phyloP scores from a whole-genome alignment of 2,113 vertebrate species.

The Dicentrarchus labrax region DNA sequence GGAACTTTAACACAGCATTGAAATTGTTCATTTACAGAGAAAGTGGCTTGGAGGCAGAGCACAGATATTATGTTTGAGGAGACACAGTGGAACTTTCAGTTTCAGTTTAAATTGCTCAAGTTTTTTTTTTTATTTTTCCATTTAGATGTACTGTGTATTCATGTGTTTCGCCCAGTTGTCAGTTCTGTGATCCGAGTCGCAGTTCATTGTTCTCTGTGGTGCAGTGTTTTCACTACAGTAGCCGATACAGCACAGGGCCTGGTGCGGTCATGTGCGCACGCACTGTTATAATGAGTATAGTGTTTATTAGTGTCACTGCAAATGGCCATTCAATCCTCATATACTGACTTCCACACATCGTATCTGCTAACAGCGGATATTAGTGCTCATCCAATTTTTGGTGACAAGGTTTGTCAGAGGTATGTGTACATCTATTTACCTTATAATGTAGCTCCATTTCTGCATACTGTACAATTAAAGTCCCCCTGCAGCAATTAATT shows the following conservation, averaged over 20 bases:
- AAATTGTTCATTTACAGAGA: constrained; percentile 51
- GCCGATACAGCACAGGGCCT: neutral
- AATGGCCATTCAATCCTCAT: neutral
- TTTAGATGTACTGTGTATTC: constrained; percentile 28
- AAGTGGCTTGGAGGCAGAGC: constrained; percentile 42
- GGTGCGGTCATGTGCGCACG: neutral
- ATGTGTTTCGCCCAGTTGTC: constrained; percentile 2
- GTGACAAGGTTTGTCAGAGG: neutral
- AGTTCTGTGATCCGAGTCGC: constrained; percentile 3
- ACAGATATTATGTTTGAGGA: constrained; percentile 46
- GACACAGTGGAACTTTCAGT: neutral
- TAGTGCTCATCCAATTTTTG: neutral
- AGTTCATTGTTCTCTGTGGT: constrained; percentile 1
- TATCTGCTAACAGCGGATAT: constrained; percentile 4
- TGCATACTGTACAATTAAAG: neutral
- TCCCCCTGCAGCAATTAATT: neutral
- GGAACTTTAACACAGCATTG: constrained; percentile 24
- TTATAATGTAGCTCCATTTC: neutral
- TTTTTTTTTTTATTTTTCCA: constrained; percentile 14
- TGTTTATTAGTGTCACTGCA: constrained; percentile 24
- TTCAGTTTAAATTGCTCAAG: constrained; percentile 13
- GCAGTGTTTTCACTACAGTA: constrained; percentile 1
- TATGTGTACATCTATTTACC: neutral
- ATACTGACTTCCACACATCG: neutral
- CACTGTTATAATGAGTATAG: constrained; percentile 4